phyloP scores from a whole-genome alignment of 2,888 invertebrate genomes.

The Tipula confusa region DNA sequence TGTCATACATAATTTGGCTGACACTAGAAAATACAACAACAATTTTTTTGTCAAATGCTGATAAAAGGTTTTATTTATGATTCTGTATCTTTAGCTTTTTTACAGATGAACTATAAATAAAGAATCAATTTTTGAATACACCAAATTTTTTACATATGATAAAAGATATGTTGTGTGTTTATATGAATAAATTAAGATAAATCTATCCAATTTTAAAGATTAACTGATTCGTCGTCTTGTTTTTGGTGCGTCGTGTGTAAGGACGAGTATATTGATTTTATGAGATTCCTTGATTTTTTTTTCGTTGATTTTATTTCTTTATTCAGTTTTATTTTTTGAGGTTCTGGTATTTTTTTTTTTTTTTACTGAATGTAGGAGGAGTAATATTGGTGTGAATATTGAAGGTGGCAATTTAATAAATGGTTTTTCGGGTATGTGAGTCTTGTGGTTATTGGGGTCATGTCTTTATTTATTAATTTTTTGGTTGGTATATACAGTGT shows the following conservation, averaged over 20 bases:
- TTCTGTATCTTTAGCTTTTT: neutral
- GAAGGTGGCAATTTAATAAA: constrained; percentile 3
- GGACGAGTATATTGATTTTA: neutral
- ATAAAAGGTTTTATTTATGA: neutral
- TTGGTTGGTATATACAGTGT: neutral
- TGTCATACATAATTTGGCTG: neutral
- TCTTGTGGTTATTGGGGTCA: constrained; percentile 8
- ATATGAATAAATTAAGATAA: constrained; percentile 4
- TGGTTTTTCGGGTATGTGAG: neutral
- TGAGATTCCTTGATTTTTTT: neutral
- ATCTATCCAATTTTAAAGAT: neutral
- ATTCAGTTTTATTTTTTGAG: neutral
- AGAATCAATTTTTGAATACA: neutral
- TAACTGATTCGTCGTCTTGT: neutral
- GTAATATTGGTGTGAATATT: neutral
- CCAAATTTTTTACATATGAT: neutral
- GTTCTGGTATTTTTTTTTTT: neutral
- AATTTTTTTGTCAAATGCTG: neutral
- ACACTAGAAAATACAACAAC: neutral
- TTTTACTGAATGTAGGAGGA: neutral
- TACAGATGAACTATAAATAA: neutral
- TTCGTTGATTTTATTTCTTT: neutral
- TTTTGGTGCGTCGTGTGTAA: neutral
- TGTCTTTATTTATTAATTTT: neutral
- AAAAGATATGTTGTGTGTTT: neutral